Evolutionary conservation across 2,888 invertebrate species (phyloP).

Genomic region (Scaptomyza caliginosa): DNA sequence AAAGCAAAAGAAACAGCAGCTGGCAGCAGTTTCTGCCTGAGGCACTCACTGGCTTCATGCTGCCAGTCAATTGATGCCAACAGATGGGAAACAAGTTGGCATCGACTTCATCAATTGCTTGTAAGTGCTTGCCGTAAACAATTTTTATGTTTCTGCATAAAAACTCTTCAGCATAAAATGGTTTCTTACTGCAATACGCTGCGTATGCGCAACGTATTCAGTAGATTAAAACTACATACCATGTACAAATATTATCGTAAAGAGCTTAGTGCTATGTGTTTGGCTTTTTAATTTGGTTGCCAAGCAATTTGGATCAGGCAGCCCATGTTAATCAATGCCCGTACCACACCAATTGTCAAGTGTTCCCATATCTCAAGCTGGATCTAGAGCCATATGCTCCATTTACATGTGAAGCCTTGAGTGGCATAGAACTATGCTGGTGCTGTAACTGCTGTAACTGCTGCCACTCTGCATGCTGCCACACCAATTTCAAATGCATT

Average conservation of each 20-base stretch:
- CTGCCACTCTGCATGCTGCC: no score
- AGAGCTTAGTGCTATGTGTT: neutral
- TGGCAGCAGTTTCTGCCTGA: conserved; percentile 8
- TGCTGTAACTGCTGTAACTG: no score
- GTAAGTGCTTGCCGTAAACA: conserved; percentile 66
- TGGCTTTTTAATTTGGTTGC: conserved; percentile 35
- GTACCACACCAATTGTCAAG: conserved; percentile 55
- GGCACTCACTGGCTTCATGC: conserved; percentile 27
- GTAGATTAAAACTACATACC: conserved; percentile 8
- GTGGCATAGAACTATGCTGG: conserved; percentile 21
- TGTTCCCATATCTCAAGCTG: conserved; percentile 63
- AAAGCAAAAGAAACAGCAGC: conserved; percentile 35
- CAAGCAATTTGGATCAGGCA: conserved; percentile 27
- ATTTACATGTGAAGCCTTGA: conserved; percentile 63
- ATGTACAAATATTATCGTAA: no score
- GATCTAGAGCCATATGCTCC: conserved; percentile 53
- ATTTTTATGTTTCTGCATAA: conserved; percentile 43
- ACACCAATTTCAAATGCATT: conserved; percentile 68
- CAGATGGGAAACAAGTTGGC: conserved; percentile 57
- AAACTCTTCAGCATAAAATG: conserved; percentile 16
- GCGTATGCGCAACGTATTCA: conserved; percentile 49
- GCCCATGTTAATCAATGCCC: conserved; percentile 58
- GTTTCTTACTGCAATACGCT: conserved; percentile 11
- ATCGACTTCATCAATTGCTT: conserved; percentile 60
- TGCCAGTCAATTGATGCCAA: conserved; percentile 61